phyloP scores from a whole-genome alignment of 2,888 invertebrate genomes.

The Icerya purchasi region DNA sequence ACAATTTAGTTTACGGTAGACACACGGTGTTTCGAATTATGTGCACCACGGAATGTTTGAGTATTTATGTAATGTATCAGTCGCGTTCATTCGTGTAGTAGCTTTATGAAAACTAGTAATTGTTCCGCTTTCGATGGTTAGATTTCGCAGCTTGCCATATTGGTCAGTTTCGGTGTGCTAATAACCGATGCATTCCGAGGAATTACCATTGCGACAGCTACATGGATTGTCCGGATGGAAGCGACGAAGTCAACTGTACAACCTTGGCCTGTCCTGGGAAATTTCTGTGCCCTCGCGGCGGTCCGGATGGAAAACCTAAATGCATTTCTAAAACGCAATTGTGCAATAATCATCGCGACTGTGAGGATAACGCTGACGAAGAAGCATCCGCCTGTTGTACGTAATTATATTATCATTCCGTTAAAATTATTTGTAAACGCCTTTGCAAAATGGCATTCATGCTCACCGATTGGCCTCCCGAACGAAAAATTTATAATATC shows the following conservation, averaged over 20 bases:
- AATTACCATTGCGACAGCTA: constrained; percentile 68
- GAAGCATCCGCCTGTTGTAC: constrained; percentile 73
- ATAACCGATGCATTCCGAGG: constrained; percentile 77
- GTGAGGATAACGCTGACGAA: constrained; percentile 78
- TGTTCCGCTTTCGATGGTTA: constrained; percentile 23
- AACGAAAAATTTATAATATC: too few relatives aligned
- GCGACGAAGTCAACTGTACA: constrained; percentile 72
- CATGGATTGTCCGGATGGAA: constrained; percentile 77
- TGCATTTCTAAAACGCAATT: constrained; percentile 73
- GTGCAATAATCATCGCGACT: constrained; percentile 78
- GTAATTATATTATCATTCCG: too few relatives aligned
- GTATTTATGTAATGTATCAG: too few relatives aligned
- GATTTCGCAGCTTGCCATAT: constrained; percentile 73
- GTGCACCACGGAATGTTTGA: too few relatives aligned
- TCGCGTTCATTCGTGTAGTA: too few relatives aligned
- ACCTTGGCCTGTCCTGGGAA: constrained; percentile 72
- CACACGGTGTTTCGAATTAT: too few relatives aligned
- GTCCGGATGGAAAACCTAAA: constrained; percentile 46
- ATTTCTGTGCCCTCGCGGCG: constrained; percentile 68
- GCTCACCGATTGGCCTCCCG: too few relatives aligned
- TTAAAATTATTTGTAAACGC: too few relatives aligned
- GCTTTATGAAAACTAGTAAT: too few relatives aligned
- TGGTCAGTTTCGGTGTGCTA: constrained; percentile 80
- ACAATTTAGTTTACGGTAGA: too few relatives aligned
- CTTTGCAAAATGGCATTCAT: too few relatives aligned